Percentiles rank a stretch among this genome's conserved stretches.
These are phyloP conservation scores for Engraulis encrasicolus DNA, from an alignment of 2,113 vertebrate species.

Conservation along the genomic window DNA sequence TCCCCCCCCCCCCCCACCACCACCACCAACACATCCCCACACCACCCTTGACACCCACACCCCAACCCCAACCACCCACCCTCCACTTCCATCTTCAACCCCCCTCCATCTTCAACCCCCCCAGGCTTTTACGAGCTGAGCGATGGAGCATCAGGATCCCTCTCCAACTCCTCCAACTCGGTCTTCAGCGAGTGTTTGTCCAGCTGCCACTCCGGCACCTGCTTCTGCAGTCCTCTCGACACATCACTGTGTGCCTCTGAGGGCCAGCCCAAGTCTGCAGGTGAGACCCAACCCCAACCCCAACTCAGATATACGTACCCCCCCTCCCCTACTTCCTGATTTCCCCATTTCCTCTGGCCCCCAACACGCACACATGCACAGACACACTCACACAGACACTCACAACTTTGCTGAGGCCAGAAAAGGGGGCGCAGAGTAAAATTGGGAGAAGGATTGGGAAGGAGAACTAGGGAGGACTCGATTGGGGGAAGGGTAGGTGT, in stretches of 20 bases:
- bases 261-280: conserved; percentile 84
- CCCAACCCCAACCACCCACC: conserved; percentile 44
- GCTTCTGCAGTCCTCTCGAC: conserved; percentile 88
- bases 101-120: conserved; percentile 57
- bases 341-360: not conserved
- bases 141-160: conserved; percentile 88
- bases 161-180: conserved; percentile 96
- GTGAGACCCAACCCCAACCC: conserved; percentile 68
- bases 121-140: conserved; percentile 96
- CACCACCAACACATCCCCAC: conserved; percentile 33
- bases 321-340: not conserved
- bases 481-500: not conserved
- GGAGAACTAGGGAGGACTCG: not conserved
- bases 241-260: conserved; percentile 83
- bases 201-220: conserved; percentile 90
- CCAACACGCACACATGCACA: not conserved
- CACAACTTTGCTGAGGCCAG: not conserved
- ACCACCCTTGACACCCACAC: not conserved
- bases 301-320: too few species aligned
- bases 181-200: conserved; percentile 96
- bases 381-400: not conserved
- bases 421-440: too few species aligned
- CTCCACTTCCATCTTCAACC: conserved; percentile 50
- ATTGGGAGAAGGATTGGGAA: not conserved
- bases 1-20: conserved; percentile 16